These are phyloP conservation scores for Oncorhynchus keta DNA, from an alignment of 2,113 vertebrate genomes.

Conservation along the genomic window DNA sequence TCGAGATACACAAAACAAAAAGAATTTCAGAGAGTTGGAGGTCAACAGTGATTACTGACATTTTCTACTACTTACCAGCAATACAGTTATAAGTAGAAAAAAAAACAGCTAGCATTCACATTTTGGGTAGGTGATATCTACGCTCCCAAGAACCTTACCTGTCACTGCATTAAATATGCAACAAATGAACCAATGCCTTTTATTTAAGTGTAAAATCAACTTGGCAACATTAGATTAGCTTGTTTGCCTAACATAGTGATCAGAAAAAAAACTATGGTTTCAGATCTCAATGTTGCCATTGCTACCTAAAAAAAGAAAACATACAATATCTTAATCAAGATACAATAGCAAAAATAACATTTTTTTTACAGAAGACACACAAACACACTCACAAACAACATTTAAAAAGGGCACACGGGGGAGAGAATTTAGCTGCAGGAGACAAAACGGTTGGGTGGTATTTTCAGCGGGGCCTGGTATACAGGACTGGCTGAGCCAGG, in stretches of 20 bases:
- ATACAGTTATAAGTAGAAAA: slow-evolving; percentile 58
- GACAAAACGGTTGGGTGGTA: slow-evolving; percentile 99
- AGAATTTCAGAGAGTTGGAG: slow-evolving; percentile 94
- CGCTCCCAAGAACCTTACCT: slow-evolving; percentile 61
- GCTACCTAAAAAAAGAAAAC: slow-evolving; percentile 11
- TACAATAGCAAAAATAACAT: slow-evolving; percentile 20
- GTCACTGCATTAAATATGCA: slow-evolving; percentile 43
- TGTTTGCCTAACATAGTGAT: background rate
- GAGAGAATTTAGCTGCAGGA: slow-evolving; percentile 98
- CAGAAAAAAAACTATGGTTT: slow-evolving; percentile 3
- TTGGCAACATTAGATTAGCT: background rate
- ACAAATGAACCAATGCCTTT: slow-evolving; percentile 5
- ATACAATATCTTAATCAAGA: slow-evolving; percentile 5
- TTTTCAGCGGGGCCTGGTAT: slow-evolving; percentile 99
- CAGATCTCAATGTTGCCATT: background rate
- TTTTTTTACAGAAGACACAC: slow-evolving; percentile 37
- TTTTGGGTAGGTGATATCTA: slow-evolving; percentile 3
- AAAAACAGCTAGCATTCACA: slow-evolving; percentile 4
- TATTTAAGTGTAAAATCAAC: background rate
- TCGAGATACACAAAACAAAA: slow-evolving; percentile 99
- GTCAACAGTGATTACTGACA: slow-evolving; percentile 77
- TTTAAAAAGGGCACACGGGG: slow-evolving; percentile 91
- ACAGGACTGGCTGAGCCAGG: slow-evolving; percentile 99
- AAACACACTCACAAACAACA: slow-evolving; percentile 65
- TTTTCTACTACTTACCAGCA: slow-evolving; percentile 92